Percentiles rank a stretch among this genome's conserved stretches.
Evolutionary conservation across 2,113 vertebrate species (phyloP).

Genomic region (Platanista minor): DNA sequence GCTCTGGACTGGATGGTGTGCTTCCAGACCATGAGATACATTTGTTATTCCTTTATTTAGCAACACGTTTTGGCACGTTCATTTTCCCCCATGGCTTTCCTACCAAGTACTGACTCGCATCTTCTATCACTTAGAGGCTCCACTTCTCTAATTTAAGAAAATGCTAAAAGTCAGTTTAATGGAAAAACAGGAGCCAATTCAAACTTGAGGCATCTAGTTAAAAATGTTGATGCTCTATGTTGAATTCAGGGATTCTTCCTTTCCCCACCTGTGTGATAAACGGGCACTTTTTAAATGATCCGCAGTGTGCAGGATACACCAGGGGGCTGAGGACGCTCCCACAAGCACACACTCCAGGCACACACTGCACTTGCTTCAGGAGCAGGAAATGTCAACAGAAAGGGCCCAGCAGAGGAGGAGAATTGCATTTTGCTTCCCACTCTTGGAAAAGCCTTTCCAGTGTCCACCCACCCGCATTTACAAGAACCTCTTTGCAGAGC

Average conservation of each 20-base stretch:
- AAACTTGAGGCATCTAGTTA: not conserved
- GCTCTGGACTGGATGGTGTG: not conserved
- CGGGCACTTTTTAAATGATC: not conserved
- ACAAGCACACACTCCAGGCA: not conserved
- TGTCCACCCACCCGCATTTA: slow-evolving; percentile 61
- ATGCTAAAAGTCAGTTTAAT: not conserved
- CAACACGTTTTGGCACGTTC: not conserved
- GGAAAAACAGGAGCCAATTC: not conserved
- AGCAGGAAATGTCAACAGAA: slow-evolving; percentile 29
- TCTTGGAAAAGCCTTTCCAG: slow-evolving; percentile 48
- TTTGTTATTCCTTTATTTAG: not conserved
- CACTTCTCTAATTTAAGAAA: not conserved
- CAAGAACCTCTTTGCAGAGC: not conserved
- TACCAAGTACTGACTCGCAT: not conserved
- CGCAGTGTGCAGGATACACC: accelerated
- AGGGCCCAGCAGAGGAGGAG: not conserved
- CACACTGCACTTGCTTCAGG: not conserved
- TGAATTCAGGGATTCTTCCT: not conserved
- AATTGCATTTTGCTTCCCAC: slow-evolving; percentile 44
- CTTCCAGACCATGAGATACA: accelerated
- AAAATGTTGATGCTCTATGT: accelerated
- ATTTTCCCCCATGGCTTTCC: not conserved
- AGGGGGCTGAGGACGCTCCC: not conserved
- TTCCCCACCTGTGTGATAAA: not conserved
- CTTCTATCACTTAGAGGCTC: not conserved